Base-by-base conservation (phyloP, 1,140 invertebrate genomes). In the Melitaea cinxia region DNA sequence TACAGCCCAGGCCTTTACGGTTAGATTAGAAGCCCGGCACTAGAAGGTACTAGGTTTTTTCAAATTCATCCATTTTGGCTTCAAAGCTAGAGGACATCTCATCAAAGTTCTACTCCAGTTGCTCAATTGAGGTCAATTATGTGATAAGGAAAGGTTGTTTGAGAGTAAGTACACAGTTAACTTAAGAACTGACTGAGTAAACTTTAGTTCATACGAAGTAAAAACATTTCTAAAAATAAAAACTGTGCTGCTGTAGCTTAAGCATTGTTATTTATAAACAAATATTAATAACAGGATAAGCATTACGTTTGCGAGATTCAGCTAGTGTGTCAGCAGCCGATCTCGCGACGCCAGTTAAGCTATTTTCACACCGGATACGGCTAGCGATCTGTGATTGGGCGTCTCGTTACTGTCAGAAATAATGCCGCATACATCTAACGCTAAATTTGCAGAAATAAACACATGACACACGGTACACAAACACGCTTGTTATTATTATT, bases 301-400 rank as follows among this genome's bases (percentile, higher is more conserved):
- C 37, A 17, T 47, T 12, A 47, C 23, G 42, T 23, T 47, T 24
- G 15, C 30, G 5, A 17, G 23, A 39, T 42, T 42, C 21, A 6
- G 10, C 0, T n/a, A 52, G 49, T 62, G 37, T 54, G 23, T 54
- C 30, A n/a, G 2, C 12, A 39, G 54, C 62, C 30, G 57, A 57
- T 33, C 37, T 21, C 42, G 7, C 2, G 10, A 33, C 45, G 62
- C 35, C 45, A 39, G 62, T 57, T 62, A 65, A 68, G 70, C 37
- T 68, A 72, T 72, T 72, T 68, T 68, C 70, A 72, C 70, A 61
- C 65, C 65, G 60, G 65, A 71, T 64, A 39, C 65, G 33, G 12
- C 50, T 35, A 61, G 50, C 65, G 60, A 64, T 59, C 59, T 52
- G 45, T 64, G 60, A 68, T 56, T 14, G 55, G 14, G 58, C 58